Conservation (phyloP, 2,888 invertebrate genomes). For the Eristalinus aeneus region DNA sequence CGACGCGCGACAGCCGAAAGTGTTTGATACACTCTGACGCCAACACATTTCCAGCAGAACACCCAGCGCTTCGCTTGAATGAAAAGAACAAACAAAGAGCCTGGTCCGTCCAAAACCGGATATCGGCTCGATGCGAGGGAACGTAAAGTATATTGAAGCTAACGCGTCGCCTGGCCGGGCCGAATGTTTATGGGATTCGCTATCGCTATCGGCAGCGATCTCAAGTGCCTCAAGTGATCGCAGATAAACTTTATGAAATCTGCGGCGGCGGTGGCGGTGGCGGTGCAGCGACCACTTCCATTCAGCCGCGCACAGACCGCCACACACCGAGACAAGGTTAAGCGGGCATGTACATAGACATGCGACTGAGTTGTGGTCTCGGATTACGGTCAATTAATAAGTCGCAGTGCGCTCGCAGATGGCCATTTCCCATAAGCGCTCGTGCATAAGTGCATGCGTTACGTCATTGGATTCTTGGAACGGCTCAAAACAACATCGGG, state of each 20-base stretch:
- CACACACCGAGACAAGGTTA: conserved; percentile 45
- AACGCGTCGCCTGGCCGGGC: conserved; percentile 18
- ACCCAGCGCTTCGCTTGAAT: conserved; percentile 33
- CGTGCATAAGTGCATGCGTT: conserved; percentile 17
- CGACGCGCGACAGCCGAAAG: conserved; percentile 15
- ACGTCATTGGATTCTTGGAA: conserved; percentile 16
- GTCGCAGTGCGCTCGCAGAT: conserved; percentile 14
- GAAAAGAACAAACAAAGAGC: conserved; percentile 30
- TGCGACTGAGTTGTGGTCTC: conserved; percentile 16
- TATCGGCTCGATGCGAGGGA: conserved; percentile 31
- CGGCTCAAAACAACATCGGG: neutral
- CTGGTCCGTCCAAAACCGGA: conserved; percentile 39
- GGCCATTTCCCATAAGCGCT: conserved; percentile 15
- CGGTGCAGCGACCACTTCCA: neutral
- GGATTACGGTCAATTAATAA: conserved; percentile 8
- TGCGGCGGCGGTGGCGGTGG: neutral
- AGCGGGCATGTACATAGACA: conserved; percentile 7
- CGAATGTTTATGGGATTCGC: conserved; percentile 56
- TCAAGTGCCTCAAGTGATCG: conserved; percentile 44
- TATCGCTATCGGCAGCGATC: conserved; percentile 50
- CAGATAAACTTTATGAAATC: conserved; percentile 8
- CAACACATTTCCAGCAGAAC: conserved; percentile 34
- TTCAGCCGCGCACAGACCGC: neutral
- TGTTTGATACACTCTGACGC: conserved; percentile 43
- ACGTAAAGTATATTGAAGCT: conserved; percentile 47